Percentiles rank a stretch among this genome's conserved stretches.
phyloP scores from a whole-genome alignment of 1,140 invertebrate species.

The Apocrypta bakeri region DNA sequence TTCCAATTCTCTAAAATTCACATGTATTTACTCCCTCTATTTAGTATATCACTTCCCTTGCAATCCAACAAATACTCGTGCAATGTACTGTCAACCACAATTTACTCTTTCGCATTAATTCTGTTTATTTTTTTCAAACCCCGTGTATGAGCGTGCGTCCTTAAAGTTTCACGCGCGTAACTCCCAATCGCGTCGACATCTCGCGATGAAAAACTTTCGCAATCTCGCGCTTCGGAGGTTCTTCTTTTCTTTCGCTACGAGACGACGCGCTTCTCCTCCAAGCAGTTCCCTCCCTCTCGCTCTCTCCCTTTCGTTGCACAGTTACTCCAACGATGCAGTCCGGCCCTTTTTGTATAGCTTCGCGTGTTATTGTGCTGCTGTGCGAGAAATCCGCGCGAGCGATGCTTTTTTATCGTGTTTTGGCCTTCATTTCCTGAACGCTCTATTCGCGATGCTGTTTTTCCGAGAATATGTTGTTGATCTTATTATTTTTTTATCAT shows the following conservation, averaged over 20 bases:
- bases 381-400: constrained; percentile 1
- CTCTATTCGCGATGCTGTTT: neutral
- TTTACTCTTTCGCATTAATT: neutral
- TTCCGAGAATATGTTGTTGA: neutral
- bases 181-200: constrained; percentile 60
- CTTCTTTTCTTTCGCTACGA: constrained; percentile 16
- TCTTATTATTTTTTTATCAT: too few species aligned
- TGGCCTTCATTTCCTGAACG: neutral
- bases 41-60: too few species aligned
- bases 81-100: too few species aligned
- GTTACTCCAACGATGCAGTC: neutral
- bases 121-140: neutral
- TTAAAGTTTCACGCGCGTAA: constrained; percentile 55
- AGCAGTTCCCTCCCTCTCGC: neutral
- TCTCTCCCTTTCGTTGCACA: neutral
- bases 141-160: constrained; percentile 5
- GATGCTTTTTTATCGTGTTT: neutral
- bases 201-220: constrained; percentile 61
- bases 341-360: neutral
- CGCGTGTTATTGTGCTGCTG: constrained; percentile 7
- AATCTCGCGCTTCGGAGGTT: constrained; percentile 53
- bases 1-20: neutral
- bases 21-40: too few species aligned
- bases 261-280: neutral
- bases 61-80: neutral